Evolutionary conservation across 1,140 invertebrate species (phyloP).

Genomic region (Zaprionus vittiger): DNA sequence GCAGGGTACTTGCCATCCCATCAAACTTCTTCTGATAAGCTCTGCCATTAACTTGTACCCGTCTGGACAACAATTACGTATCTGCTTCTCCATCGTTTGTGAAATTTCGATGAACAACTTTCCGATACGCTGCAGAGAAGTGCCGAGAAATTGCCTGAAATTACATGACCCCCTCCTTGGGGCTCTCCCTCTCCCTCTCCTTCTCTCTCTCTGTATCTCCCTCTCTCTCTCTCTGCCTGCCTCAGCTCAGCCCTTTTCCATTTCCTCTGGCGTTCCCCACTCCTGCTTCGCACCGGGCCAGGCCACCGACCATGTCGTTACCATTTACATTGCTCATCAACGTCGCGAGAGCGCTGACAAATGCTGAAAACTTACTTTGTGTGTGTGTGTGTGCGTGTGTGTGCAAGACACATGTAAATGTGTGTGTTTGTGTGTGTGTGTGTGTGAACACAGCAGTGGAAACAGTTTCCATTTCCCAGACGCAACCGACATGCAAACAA

Average conservation of each 20-base stretch:
- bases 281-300: neutral
- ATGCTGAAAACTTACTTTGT: constrained; percentile 6
- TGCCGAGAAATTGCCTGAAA: neutral
- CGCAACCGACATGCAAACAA: constrained; percentile 52
- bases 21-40: no score
- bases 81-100: neutral
- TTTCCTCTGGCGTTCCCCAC: neutral
- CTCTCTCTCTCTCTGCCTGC: neutral
- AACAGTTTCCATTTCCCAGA: constrained; percentile 5
- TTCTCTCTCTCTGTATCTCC: neutral
- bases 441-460: constrained; percentile 6
- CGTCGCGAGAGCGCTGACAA: constrained; percentile 5
- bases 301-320: neutral
- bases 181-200: neutral
- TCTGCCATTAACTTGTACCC: no score
- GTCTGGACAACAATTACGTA: neutral
- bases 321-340: constrained; percentile 7
- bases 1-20: no score
- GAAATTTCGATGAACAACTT: neutral
- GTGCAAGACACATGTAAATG: neutral
- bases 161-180: neutral
- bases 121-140: neutral
- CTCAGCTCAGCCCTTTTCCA: neutral
- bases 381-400: neutral
- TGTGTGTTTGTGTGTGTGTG: constrained; percentile 5